These are phyloP conservation scores for Anthopleura xanthogrammica DNA, from an alignment of 92 coral and sea anemone species.

Conservation along the genomic window DNA sequence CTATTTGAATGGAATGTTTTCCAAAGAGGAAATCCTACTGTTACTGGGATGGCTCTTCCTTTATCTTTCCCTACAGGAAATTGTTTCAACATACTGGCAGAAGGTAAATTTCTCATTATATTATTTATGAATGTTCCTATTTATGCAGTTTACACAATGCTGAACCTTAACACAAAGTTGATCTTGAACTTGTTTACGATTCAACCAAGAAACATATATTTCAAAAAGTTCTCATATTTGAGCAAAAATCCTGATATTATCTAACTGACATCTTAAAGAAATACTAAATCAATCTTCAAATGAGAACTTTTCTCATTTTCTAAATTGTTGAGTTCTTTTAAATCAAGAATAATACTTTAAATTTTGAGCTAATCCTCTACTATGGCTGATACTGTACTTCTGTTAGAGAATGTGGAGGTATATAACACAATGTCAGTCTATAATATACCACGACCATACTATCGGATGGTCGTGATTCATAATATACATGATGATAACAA, in stretches of 20 bases:
- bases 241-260: neutral
- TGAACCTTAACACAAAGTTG: neutral
- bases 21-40: neutral
- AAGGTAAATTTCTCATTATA: neutral
- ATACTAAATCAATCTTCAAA: neutral
- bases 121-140: neutral
- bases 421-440: neutral
- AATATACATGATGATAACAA: neutral
- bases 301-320: neutral
- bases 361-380: neutral
- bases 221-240: neutral
- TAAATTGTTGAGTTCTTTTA: neutral
- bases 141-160: neutral
- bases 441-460: too few species aligned
- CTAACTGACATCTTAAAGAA: neutral
- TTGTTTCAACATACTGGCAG: neutral
- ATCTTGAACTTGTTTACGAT: neutral
- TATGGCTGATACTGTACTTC: neutral
- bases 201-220: neutral
- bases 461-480: too few species aligned
- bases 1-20: neutral
- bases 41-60: neutral
- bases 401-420: neutral
- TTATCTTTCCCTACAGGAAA: neutral
- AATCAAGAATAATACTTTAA: neutral